A percentile compares a stretch with the other conserved stretches of the same genome.
These are phyloP conservation scores for Xanthia togata DNA, from an alignment of 2,888 invertebrate species.

Conservation along the genomic window DNA sequence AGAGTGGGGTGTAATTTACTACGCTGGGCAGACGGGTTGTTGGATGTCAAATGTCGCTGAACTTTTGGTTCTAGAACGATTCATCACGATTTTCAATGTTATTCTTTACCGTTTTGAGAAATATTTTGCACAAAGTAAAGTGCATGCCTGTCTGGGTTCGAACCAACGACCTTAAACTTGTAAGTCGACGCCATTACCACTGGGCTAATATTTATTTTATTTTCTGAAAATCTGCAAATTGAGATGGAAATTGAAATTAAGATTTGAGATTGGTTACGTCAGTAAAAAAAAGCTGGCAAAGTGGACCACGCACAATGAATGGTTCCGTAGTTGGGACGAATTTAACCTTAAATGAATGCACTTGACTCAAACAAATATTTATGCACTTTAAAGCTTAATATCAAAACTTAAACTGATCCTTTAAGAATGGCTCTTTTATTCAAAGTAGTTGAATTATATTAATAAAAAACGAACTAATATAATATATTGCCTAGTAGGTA, in stretches of 20 bases:
- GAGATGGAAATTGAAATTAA: neutral
- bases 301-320: too few species aligned
- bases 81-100: neutral
- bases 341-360: too few species aligned
- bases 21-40: neutral
- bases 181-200: neutral
- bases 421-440: too few species aligned
- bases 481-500: too few species aligned
- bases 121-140: neutral
- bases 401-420: too few species aligned
- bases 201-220: neutral
- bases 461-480: too few species aligned
- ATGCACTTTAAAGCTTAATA: too few species aligned
- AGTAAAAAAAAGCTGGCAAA: neutral
- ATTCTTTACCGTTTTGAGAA: neutral
- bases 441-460: too few species aligned
- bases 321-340: too few species aligned
- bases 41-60: neutral
- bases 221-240: neutral
- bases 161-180: neutral
- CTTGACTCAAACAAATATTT: too few species aligned
- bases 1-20: neutral
- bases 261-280: neutral
- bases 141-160: neutral
- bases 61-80: neutral